Percentiles rank a stretch among this genome's conserved stretches.
phyloP scores from a whole-genome alignment of 1,140 invertebrate genomes.

The Drosophila prosaltans region DNA sequence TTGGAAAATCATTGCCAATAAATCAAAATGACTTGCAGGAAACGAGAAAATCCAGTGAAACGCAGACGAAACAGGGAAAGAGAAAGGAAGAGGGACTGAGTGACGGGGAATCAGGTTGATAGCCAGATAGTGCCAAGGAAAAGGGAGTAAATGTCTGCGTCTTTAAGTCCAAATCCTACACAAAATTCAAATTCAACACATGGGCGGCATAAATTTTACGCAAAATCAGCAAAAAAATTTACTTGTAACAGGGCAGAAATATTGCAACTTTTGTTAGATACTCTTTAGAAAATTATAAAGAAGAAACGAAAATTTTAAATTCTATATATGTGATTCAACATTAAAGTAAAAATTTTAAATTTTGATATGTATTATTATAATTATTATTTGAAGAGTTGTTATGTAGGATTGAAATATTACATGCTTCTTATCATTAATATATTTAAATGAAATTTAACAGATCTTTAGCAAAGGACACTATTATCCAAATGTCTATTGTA shows the following conservation, averaged over 20 bases:
- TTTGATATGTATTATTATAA: too few relatives aligned
- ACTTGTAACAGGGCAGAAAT: conserved; percentile 9
- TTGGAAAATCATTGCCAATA: conserved; percentile 82
- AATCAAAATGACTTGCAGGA: conserved; percentile 81
- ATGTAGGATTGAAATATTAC: too few relatives aligned
- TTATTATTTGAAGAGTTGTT: too few relatives aligned
- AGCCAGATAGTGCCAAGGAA: neutral
- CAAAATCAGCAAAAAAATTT: conserved; percentile 72
- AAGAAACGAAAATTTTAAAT: too few relatives aligned
- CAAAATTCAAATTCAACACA: conserved; percentile 70
- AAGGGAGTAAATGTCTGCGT: conserved; percentile 22
- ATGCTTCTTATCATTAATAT: too few relatives aligned
- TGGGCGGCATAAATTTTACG: conserved; percentile 72
- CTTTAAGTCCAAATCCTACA: conserved; percentile 34
- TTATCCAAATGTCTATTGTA: too few relatives aligned
- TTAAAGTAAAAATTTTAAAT: too few relatives aligned
- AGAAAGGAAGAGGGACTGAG: neutral
- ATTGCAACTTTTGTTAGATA: neutral
- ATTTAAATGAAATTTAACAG: too few relatives aligned
- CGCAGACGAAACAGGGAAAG: conserved; percentile 34
- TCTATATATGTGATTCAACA: too few relatives aligned
- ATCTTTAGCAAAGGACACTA: too few relatives aligned
- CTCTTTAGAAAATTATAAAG: too few relatives aligned
- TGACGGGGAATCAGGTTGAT: neutral
- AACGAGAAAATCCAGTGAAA: conserved; percentile 27